Conservation (phyloP, 2,113 vertebrate genomes). For the Tachuris rubrigastra region DNA sequence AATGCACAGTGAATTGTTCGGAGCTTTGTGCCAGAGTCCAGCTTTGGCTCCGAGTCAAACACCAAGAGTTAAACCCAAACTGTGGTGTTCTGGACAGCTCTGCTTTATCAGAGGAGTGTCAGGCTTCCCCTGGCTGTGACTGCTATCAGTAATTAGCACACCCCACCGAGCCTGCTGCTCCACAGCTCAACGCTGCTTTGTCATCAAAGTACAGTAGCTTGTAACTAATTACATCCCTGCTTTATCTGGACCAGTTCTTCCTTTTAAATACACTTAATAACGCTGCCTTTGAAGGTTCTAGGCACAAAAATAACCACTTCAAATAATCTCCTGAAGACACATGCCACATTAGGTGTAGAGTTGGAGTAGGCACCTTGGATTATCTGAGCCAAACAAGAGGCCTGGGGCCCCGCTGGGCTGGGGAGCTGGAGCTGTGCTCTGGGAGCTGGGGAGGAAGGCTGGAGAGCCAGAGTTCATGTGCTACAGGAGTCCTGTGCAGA, state of each 20-base stretch:
- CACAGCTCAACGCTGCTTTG: slow-evolving; percentile 32
- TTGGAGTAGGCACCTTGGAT: slow-evolving; percentile 40
- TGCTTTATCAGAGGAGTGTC: slow-evolving; percentile 53
- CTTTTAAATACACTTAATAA: slow-evolving; percentile 66
- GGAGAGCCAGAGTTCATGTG: neutral
- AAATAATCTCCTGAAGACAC: slow-evolving; percentile 50
- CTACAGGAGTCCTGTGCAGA: neutral
- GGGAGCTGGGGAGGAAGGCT: neutral
- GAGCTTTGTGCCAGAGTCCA: neutral
- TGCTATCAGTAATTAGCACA: slow-evolving; percentile 56
- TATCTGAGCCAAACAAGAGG: slow-evolving; percentile 17
- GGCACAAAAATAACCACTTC: slow-evolving; percentile 62
- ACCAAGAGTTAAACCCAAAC: neutral
- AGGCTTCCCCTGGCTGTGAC: slow-evolving; percentile 36
- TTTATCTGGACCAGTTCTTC: slow-evolving; percentile 55
- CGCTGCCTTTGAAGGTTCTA: slow-evolving; percentile 34
- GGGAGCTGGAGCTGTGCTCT: neutral
- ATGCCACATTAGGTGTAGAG: neutral
- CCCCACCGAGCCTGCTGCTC: slow-evolving; percentile 27
- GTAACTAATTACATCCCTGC: slow-evolving; percentile 66
- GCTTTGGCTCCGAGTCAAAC: neutral
- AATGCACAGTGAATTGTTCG: fast-evolving
- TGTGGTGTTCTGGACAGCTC: neutral
- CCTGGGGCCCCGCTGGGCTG: neutral
- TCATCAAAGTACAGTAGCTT: slow-evolving; percentile 64